These are phyloP conservation scores for Zaprionus gabonicus DNA, from an alignment of 1,140 invertebrate genomes.

Conservation along the genomic window DNA sequence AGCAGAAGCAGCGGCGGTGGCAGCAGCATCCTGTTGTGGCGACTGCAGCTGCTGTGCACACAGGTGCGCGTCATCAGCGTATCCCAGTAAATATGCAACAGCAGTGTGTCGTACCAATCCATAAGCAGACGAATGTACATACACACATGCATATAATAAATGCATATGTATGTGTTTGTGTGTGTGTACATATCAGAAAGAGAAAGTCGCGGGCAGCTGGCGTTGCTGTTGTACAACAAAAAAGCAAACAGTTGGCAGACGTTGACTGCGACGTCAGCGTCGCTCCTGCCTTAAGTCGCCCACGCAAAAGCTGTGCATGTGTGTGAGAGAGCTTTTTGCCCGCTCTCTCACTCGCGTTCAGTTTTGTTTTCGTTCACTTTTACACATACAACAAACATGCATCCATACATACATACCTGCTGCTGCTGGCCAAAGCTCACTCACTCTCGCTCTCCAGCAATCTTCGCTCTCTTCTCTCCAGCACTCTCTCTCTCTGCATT, in stretches of 20 bases:
- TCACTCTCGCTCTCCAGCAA: conserved; percentile 6
- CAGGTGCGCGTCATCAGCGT: conserved; percentile 55
- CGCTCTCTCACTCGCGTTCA: conserved; percentile 16
- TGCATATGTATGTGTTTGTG: conserved; percentile 7
- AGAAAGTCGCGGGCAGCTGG: conserved; percentile 55
- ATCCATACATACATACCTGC: conserved; percentile 45
- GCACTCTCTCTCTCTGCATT: conserved; percentile 7
- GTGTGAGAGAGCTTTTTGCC: conserved; percentile 27
- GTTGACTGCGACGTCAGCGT: conserved; percentile 47
- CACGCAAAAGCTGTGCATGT: conserved; percentile 68
- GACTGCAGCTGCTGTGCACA: conserved; percentile 46
- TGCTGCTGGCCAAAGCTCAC: conserved; percentile 30
- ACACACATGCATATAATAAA: background rate
- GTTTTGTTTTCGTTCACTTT: conserved; percentile 26
- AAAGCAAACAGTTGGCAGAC: conserved; percentile 76
- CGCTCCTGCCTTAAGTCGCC: conserved; percentile 64
- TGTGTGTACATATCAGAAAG: conserved; percentile 31
- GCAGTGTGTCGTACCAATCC: conserved; percentile 41
- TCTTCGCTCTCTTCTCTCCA: background rate
- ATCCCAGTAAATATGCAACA: conserved; percentile 75
- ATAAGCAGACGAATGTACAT: background rate
- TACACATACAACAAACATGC: background rate
- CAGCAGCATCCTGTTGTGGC: conserved; percentile 54
- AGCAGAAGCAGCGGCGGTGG: conserved; percentile 34
- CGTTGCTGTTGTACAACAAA: conserved; percentile 61